A percentile compares a stretch with the other conserved stretches of the same genome.
phyloP scores from a whole-genome alignment of 2,797 vertebrate genomes.

The Rhynchotus rufescens region DNA sequence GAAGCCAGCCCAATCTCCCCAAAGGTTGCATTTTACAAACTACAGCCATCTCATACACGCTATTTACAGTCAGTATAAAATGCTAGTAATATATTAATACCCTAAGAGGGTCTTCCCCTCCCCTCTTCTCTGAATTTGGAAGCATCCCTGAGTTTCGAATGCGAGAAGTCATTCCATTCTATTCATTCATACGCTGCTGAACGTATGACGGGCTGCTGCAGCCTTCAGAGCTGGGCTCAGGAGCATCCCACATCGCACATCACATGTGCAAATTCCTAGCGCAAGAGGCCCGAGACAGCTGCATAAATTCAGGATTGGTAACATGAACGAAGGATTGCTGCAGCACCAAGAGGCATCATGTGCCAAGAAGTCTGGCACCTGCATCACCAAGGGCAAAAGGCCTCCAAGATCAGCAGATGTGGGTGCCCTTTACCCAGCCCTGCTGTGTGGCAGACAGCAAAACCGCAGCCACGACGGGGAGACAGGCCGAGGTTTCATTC shows the following conservation, averaged over 20 bases:
- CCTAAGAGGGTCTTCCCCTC: background rate
- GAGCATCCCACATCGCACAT: background rate
- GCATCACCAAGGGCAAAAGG: background rate
- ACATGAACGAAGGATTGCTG: background rate
- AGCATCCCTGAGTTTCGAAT: too few species aligned
- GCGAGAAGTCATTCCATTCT: background rate
- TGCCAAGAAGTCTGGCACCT: background rate
- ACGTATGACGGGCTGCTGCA: background rate
- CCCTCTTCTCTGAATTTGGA: too few species aligned
- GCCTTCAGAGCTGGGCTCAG: background rate
- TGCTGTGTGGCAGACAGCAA: accelerated
- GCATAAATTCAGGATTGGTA: background rate
- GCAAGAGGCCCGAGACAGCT: background rate
- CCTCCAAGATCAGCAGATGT: background rate
- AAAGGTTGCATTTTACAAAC: background rate
- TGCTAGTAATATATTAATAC: background rate
- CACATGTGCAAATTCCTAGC: background rate
- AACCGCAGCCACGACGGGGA: background rate
- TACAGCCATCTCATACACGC: background rate
- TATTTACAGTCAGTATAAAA: background rate
- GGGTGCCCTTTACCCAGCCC: background rate
- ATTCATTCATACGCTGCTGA: background rate
- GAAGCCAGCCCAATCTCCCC: background rate
- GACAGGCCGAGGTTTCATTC: background rate
- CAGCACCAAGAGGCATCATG: background rate